phyloP scores from a whole-genome alignment of 1,140 invertebrate species.

The Oreohelix idahoensis region DNA sequence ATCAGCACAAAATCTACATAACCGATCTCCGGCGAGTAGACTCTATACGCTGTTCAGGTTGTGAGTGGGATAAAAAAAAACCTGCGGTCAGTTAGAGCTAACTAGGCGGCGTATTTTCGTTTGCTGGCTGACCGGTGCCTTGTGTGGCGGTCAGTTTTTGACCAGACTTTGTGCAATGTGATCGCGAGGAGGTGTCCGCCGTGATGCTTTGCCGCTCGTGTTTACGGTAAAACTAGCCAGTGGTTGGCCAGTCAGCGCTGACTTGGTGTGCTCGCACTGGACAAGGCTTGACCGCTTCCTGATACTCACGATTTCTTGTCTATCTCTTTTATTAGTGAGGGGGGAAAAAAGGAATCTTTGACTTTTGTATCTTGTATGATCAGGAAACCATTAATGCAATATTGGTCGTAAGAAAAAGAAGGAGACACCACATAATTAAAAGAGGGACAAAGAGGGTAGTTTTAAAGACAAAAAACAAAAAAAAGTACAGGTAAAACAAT shows the following conservation, averaged over 20 bases:
- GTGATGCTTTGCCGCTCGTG: background rate
- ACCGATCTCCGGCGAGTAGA: background rate
- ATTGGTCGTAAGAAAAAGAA: background rate
- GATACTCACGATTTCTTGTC: background rate
- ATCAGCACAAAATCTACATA: background rate
- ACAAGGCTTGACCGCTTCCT: background rate
- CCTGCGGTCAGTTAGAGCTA: background rate
- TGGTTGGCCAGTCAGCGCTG: background rate
- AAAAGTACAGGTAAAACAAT: too few species aligned
- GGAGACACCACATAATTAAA: too few species aligned
- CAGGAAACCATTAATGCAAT: too few species aligned
- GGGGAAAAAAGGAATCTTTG: too few species aligned
- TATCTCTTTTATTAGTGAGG: background rate
- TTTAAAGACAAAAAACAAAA: too few species aligned
- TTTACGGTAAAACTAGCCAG: background rate
- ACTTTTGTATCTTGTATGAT: too few species aligned
- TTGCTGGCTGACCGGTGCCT: constrained; percentile 1
- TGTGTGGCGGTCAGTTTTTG: constrained; percentile 5
- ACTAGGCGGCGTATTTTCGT: background rate
- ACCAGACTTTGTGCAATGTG: constrained; percentile 11
- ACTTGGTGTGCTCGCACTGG: background rate
- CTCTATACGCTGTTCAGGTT: background rate
- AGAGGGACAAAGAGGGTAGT: too few species aligned
- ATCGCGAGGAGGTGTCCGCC: background rate
- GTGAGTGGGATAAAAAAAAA: background rate